phyloP scores from a whole-genome alignment of 2,113 vertebrate species.

The Calypte anna region DNA sequence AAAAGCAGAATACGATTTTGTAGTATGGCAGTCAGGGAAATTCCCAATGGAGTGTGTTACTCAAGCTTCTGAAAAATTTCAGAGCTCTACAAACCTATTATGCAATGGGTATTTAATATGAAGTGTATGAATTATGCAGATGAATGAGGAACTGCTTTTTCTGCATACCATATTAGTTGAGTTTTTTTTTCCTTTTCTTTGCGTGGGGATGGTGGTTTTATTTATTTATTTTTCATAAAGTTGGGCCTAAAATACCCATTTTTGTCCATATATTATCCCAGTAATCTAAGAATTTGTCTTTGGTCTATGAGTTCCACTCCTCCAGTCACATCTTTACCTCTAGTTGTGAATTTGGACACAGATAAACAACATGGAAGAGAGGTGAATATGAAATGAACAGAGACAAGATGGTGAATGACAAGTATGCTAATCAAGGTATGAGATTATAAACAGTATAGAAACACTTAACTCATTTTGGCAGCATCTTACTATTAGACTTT shows the following conservation, averaged over 20 bases:
- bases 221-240: neutral
- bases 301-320: rapidly evolving
- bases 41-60: neutral
- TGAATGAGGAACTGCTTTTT: too few relatives aligned
- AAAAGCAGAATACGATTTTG: neutral
- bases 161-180: rapidly evolving
- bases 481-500: neutral
- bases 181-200: neutral
- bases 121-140: neutral
- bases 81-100: neutral
- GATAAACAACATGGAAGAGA: neutral
- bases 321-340: neutral
- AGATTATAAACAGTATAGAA: neutral
- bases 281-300: neutral
- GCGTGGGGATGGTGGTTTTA: neutral
- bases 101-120: neutral
- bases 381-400: neutral
- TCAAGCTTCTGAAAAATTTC: neutral
- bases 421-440: neutral
- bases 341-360: neutral
- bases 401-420: neutral
- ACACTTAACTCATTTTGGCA: neutral
- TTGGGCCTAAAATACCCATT: neutral
- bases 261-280: neutral
- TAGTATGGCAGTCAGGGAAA: neutral